These are phyloP conservation scores for Solea solea DNA, from an alignment of 2,113 vertebrate species.

Conservation along the genomic window DNA sequence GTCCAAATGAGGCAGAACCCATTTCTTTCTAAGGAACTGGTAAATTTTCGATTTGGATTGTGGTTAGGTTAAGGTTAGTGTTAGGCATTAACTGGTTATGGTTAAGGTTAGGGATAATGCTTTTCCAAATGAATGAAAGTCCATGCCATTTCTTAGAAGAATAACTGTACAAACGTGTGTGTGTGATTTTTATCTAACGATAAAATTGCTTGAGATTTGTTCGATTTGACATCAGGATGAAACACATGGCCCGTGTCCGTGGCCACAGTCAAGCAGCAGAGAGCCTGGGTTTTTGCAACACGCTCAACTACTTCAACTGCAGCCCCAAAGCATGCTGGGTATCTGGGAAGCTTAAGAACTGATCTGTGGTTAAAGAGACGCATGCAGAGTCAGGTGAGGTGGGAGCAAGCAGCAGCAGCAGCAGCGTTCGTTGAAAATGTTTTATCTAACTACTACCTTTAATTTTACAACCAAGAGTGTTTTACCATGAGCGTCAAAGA, in stretches of 20 bases:
- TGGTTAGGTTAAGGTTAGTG: too few species aligned
- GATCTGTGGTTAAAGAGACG: constrained; percentile 77
- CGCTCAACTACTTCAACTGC: constrained; percentile 71
- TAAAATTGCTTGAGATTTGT: constrained; percentile 32
- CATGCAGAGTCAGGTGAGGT: constrained; percentile 58
- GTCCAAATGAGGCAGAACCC: too few species aligned
- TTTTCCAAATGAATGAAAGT: too few species aligned
- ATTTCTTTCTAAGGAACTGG: too few species aligned
- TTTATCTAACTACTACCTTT: background rate
- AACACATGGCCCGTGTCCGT: constrained; percentile 29
- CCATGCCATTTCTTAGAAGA: too few species aligned
- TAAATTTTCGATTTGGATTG: too few species aligned
- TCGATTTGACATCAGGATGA: constrained; percentile 41
- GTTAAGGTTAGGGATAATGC: too few species aligned
- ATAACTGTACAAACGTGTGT: background rate
- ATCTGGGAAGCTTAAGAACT: constrained; percentile 79
- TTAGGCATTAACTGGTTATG: too few species aligned
- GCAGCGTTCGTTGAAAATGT: constrained; percentile 6
- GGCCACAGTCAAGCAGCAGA: constrained; percentile 41
- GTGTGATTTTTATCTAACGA: constrained; percentile 1
- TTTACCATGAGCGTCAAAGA: constrained; percentile 95
- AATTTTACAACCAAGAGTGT: constrained; percentile 1
- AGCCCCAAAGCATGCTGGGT: constrained; percentile 80
- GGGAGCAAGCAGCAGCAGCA: constrained; percentile 7
- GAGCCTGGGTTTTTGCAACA: constrained; percentile 20